Evolutionary conservation across 2,797 vertebrate genomes (phyloP).

Genomic region (Enteromius anoplus): DNA sequence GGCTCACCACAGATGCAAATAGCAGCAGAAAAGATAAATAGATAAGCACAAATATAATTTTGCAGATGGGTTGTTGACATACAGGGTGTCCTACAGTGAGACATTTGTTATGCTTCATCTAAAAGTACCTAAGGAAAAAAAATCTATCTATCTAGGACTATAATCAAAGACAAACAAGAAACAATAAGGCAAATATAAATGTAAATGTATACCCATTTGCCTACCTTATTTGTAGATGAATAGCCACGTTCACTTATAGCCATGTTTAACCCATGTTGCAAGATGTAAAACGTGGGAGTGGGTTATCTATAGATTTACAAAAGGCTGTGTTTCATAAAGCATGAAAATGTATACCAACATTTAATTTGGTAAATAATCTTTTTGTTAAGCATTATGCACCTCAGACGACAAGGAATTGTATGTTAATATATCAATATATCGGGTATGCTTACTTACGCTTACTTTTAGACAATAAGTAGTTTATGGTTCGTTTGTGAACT

Average conservation of each 20-base stretch:
- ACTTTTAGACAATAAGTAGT: background rate
- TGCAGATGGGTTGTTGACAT: background rate
- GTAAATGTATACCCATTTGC: background rate
- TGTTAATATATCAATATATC: background rate
- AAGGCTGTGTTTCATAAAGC: background rate
- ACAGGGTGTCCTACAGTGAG: background rate
- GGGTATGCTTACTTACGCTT: background rate
- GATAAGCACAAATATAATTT: background rate
- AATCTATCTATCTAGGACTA: background rate
- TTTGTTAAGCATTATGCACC: background rate
- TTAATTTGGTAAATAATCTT: background rate
- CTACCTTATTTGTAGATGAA: background rate
- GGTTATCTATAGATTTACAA: background rate
- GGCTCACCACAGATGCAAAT: slow-evolving; percentile 15
- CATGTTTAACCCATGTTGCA: background rate
- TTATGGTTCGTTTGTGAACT: background rate
- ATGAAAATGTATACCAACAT: background rate
- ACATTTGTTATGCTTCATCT: background rate
- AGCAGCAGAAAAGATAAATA: background rate
- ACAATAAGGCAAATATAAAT: background rate
- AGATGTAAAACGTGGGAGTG: background rate
- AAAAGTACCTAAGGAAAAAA: background rate
- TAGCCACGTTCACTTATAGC: background rate
- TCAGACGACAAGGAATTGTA: background rate
- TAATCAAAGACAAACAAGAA: background rate